Evolutionary conservation across 1,140 invertebrate genomes (phyloP).

Genomic region (Drosophila bipectinata): DNA sequence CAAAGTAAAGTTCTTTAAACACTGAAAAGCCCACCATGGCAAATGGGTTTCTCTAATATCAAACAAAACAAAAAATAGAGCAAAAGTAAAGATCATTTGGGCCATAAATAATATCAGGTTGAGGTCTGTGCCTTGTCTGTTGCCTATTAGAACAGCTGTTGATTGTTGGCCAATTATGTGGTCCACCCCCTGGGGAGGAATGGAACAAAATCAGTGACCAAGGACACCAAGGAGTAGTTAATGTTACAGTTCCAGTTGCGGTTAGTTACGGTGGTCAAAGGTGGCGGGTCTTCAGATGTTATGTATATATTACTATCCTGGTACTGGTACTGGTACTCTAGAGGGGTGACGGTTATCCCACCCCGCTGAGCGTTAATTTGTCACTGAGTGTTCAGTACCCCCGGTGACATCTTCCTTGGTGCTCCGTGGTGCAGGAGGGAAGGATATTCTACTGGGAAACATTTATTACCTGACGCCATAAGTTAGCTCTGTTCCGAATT

Average conservation of each 20-base stretch:
- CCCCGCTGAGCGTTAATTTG: conserved; percentile 70
- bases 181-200: conserved; percentile 64
- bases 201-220: conserved; percentile 69
- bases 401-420: conserved; percentile 47
- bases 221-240: conserved; percentile 18
- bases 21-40: conserved; percentile 37
- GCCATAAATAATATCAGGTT: conserved; percentile 59
- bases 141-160: conserved; percentile 58
- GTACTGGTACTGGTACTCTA: conserved; percentile 1
- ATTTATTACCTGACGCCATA: conserved; percentile 66
- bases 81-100: conserved; percentile 55
- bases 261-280: conserved; percentile 56
- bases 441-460: conserved; percentile 68
- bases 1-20: conserved; percentile 67
- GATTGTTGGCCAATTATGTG: conserved; percentile 66
- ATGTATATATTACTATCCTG: conserved; percentile 13
- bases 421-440: background rate
- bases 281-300: conserved; percentile 23
- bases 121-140: conserved; percentile 19
- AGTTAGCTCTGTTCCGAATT: conserved; percentile 49
- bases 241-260: conserved; percentile 37
- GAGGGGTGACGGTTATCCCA: conserved; percentile 36
- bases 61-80: conserved; percentile 43
- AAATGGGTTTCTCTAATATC: conserved; percentile 48
- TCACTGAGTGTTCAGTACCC: conserved; percentile 43